Evolutionary conservation across 2,797 vertebrate species (phyloP).

Genomic region (Lacerta bilineata): DNA sequence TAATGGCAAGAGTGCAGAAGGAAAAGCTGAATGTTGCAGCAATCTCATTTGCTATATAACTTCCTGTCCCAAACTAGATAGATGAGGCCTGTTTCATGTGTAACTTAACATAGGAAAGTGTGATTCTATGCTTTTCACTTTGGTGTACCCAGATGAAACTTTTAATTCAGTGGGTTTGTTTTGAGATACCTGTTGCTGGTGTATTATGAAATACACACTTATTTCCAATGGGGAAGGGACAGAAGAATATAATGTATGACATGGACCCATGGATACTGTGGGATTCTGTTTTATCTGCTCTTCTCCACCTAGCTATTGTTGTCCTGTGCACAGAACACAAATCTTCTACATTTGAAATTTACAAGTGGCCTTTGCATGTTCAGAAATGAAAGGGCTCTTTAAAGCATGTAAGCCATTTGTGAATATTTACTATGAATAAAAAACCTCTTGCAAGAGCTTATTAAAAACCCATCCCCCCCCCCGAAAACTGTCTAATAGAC

Average conservation of each 20-base stretch:
- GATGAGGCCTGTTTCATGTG: background rate
- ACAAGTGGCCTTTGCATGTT: background rate
- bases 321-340: background rate
- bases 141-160: background rate
- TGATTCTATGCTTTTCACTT: background rate
- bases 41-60: background rate
- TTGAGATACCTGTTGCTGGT: background rate
- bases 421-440: background rate
- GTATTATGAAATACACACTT: background rate
- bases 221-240: background rate
- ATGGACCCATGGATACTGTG: too few relatives aligned
- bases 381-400: background rate
- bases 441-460: background rate
- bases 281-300: background rate
- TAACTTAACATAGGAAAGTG: background rate
- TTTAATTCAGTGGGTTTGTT: background rate
- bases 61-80: background rate
- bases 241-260: background rate
- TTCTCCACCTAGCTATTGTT: background rate
- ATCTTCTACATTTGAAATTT: background rate
- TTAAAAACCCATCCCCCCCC: conserved; percentile 23
- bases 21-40: background rate
- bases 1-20: too few relatives aligned
- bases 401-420: background rate
- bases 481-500: conserved; percentile 18